A percentile compares a stretch with the other conserved stretches of the same genome.
phyloP scores from a whole-genome alignment of 2,797 vertebrate species.

The Sebastes itinus region DNA sequence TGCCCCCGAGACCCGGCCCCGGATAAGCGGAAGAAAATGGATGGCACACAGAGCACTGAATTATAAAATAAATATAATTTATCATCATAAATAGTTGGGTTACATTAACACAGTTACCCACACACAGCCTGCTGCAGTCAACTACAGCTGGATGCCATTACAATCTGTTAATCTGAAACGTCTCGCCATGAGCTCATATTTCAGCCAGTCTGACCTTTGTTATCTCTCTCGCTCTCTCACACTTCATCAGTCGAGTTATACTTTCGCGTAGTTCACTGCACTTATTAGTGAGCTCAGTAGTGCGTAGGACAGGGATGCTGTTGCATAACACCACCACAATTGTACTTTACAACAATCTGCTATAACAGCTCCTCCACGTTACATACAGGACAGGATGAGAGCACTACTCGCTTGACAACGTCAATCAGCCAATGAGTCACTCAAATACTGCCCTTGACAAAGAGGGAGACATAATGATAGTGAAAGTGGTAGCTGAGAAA shows the following conservation, averaged over 20 bases:
- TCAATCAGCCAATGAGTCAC: too few relatives aligned
- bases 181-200: conserved; percentile 27
- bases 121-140: neutral
- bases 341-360: neutral
- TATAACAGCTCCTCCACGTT: too few relatives aligned
- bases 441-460: too few relatives aligned
- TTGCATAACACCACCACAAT: neutral
- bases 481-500: too few relatives aligned
- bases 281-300: too few relatives aligned
- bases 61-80: neutral
- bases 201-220: conserved; percentile 13
- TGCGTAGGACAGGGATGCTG: neutral
- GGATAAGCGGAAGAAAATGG: too few relatives aligned
- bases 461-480: too few relatives aligned
- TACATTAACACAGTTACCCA: neutral
- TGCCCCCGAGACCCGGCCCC: too few relatives aligned
- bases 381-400: too few relatives aligned
- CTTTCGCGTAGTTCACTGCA: too few relatives aligned
- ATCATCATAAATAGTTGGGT: neutral
- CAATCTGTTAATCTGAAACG: conserved; percentile 19
- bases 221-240: neutral
- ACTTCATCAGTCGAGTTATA: too few relatives aligned
- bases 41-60: neutral
- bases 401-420: neutral
- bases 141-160: conserved; percentile 45